Base-by-base conservation (phyloP, 2,888 invertebrate species). In the Drosophila atripex region DNA sequence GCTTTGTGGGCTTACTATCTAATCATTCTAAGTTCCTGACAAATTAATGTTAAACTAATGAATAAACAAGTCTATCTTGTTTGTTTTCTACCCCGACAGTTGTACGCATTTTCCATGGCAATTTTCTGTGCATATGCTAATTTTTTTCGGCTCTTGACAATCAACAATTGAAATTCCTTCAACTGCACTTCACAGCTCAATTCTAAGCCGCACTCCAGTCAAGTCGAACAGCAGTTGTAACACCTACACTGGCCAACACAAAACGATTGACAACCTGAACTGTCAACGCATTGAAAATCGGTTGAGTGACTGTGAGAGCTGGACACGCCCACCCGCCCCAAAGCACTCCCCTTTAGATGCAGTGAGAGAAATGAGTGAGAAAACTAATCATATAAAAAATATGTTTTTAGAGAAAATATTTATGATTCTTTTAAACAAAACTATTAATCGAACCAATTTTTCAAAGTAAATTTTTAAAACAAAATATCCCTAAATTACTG, bases 271-370 rank as follows among this genome's bases (percentile, higher is more conserved):
- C 80, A 83, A 56, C 53, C 71, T 56, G 83, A 80, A 80, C 80
- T 80, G 80, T 80, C 80, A 80, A 80, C 80, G 83, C 80, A 78
- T 80, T 80, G 75, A 75, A 79, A 83, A 79, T 79, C 75, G 52
- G 49, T 75, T 79, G 77, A 80, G 77, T 79, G 77, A 80, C 73
- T 80, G 75, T 75, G 75, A 56, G 23, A n/a, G 18, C 23, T n/a
- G 63, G 21, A 60, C 63, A 64, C 63, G 65, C 57, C 65, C 43
- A 9, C 23, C 47, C 16, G 41, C 32, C 32, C 39, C 49, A 52
- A 43, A 66, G 55, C 57, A 56, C 76, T 70, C 78, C 73, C 75
- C 73, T 38, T 16, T 45, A 49, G 41, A 7, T 28, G 11, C 57
- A 56, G 16, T 46, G 14, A 23, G 21, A 14, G 18, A 38, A 25